Base-by-base conservation (phyloP, 2,113 vertebrate species). In the Mormyrus lacerda region DNA sequence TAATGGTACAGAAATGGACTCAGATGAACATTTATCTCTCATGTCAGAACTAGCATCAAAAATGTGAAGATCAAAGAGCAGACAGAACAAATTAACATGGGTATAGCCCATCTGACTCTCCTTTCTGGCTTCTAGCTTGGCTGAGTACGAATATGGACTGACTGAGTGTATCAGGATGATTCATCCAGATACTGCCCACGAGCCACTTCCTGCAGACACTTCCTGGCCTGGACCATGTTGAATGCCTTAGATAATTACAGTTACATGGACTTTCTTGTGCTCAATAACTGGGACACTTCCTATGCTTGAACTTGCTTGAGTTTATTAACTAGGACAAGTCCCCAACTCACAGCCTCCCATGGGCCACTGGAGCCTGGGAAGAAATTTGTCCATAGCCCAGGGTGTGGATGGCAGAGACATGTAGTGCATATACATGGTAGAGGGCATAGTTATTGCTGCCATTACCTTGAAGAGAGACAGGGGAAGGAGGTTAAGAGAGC, bases 301-400 rank as follows among this genome's bases (percentile, higher is more conserved):
- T 83, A 24, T 76, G 69, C 31, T 76, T 76, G 69, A 31, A 35
- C 79, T 83, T 83, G 7, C 39, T 83, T 83, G 6, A 42, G 79
- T 45, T 83, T 83, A 83, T 83, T 83, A 83, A 44, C 79, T 83
- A 83, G 79, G 17, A 83, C 79, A 83, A 35, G 17, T 83, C 39
- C 79, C 79, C 39, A 45, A 24, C 79, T 42, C 35, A 76, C 31
- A 76, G 69, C 4, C 8, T 83, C 79, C 79, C 79, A 83, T 9
- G 7, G 42, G 79, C 79, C 5, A n/a, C 42, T 83, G 79, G 39
- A 83, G 44, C 19, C 79, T 83, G 39, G 19, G 3, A 83, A 45
- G 44, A 83, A 83, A 47, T 44, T 24, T 24, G 7, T 39, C 39
- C 79, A 21, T 47, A 24, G 76, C 15, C 13, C 13, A 82, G 76